phyloP scores from a whole-genome alignment of 2,113 vertebrate species.

The Anoura caudifer region DNA sequence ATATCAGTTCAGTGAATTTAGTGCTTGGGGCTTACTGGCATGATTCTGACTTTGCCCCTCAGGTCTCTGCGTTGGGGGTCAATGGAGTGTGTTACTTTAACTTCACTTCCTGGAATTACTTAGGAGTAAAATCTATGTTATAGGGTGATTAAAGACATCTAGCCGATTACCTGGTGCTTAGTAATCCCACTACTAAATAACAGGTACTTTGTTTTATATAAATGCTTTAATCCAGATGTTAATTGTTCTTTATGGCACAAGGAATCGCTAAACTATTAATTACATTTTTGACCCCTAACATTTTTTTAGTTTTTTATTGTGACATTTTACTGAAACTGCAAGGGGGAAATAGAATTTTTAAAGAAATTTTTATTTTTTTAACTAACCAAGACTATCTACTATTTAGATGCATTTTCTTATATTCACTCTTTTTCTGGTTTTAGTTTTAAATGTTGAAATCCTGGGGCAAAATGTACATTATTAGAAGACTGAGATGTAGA shows the following conservation, averaged over 20 bases:
- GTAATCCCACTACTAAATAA: not conserved
- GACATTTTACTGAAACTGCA: not conserved
- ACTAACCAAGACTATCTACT: not conserved
- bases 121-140: not conserved
- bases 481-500: not conserved
- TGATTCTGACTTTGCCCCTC: not conserved
- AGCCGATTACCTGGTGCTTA: not conserved
- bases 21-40: not conserved
- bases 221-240: not conserved
- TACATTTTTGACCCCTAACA: not conserved
- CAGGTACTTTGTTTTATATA: not conserved
- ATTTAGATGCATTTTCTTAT: slow-evolving; percentile 5
- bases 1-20: not conserved
- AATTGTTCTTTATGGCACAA: not conserved
- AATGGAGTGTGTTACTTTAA: not conserved
- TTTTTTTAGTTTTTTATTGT: not conserved
- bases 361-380: not conserved
- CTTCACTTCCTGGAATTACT: not conserved
- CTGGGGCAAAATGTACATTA: not conserved
- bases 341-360: not conserved
- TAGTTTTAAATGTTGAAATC: slow-evolving; percentile 11
- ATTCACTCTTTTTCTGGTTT: not conserved
- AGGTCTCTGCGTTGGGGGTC: not conserved
- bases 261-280: not conserved
- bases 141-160: not conserved